phyloP scores from a whole-genome alignment of 2,888 invertebrate genomes.

The Adineta ricciae region DNA sequence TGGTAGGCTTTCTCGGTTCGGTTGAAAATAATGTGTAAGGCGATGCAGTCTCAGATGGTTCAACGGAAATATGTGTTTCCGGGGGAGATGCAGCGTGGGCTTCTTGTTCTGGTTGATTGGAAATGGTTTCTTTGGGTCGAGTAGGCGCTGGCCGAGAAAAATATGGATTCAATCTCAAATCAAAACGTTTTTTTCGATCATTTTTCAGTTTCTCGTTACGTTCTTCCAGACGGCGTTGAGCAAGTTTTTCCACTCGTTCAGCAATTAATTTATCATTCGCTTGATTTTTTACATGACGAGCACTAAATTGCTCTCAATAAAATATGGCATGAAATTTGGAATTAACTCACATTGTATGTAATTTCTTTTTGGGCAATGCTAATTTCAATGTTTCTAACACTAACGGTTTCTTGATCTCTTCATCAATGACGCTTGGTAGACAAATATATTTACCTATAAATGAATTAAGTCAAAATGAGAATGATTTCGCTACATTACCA shows the following conservation, averaged over 20 bases:
- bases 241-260: not conserved
- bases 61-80: not conserved
- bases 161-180: not conserved
- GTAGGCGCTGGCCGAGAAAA: constrained; percentile 34
- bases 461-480: constrained; percentile 39
- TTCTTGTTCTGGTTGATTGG: not conserved
- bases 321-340: constrained; percentile 35
- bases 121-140: no score
- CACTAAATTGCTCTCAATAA: not conserved
- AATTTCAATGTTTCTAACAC: constrained; percentile 51
- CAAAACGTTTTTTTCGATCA: not conserved
- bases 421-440: constrained; percentile 43
- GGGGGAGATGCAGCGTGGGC: not conserved
- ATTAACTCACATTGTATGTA: constrained; percentile 22
- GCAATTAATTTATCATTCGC: not conserved
- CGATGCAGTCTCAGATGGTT: not conserved
- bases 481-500: not conserved
- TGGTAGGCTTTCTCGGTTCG: no score
- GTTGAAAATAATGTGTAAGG: no score
- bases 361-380: constrained; percentile 40
- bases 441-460: constrained; percentile 42
- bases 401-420: constrained; percentile 51
- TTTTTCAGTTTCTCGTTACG: not conserved
- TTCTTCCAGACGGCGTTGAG: not conserved
- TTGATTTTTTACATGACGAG: not conserved